These are phyloP conservation scores for Pangasius djambal DNA, from an alignment of 2,797 vertebrate species.

Conservation along the genomic window DNA sequence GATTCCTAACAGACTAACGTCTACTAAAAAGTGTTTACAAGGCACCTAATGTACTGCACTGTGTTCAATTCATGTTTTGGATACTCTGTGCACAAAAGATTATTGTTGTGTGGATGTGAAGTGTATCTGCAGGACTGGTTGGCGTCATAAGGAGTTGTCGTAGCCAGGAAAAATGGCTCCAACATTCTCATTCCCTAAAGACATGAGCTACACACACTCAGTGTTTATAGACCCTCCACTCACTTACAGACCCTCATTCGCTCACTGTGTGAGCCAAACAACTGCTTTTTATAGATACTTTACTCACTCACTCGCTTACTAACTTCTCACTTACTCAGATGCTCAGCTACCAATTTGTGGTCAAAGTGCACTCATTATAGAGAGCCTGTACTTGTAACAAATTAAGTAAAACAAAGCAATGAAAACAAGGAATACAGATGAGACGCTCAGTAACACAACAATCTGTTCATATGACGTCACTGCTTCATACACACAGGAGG, in stretches of 20 bases:
- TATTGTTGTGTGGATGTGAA: constrained; percentile 20
- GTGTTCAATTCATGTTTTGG: background rate
- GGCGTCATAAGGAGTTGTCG: constrained; percentile 1
- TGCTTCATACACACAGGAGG: constrained; percentile 34
- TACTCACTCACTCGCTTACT: background rate
- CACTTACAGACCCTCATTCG: background rate
- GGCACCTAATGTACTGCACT: background rate
- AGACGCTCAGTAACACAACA: constrained; percentile 22
- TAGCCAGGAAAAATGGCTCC: background rate
- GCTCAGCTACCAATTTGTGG: background rate
- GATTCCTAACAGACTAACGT: background rate
- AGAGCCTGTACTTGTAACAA: background rate
- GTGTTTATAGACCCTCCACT: background rate
- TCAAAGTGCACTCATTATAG: background rate
- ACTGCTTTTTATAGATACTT: constrained; percentile 11
- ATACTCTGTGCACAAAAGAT: constrained; percentile 27
- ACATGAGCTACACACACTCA: background rate
- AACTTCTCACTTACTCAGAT: background rate
- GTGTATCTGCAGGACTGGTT: constrained; percentile 19
- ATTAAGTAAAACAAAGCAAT: background rate
- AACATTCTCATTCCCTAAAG: background rate
- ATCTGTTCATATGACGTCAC: constrained; percentile 20
- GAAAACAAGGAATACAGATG: background rate
- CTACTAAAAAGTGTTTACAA: background rate
- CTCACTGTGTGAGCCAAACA: constrained; percentile 4